Evolutionary conservation across 1,140 invertebrate species (phyloP), one percentile per base, ranked within the genome.

Genomic region (Lordiphosa mommai): DNA sequence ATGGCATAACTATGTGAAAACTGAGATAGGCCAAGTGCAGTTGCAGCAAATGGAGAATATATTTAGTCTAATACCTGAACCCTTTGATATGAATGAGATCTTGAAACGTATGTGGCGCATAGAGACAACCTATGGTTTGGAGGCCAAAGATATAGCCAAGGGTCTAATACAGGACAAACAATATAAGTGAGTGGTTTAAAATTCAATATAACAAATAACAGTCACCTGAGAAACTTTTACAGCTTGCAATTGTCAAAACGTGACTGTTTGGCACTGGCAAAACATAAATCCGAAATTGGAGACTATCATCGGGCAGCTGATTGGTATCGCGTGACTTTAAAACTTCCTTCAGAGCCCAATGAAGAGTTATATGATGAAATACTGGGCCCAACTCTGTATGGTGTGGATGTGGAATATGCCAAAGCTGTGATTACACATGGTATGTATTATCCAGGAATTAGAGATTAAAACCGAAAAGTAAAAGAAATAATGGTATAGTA

Each of bases 41-140:
- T n/a, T 66, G 0, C 9, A 92, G 36, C 95, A 94, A 74, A 91
- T 96, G 71, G 93, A 93, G 8, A 90, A 90, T 59, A 92, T 91
- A 14, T 91, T 93, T 27, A 91, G 91, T 37, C 94, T 94, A 87
- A 95, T 95, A 84, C 96, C 96, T 0, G 92, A 93, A 1, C 91
- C 94, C 47, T 94, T 96, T 88, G 97, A 99, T 90, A 90, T 99
- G 50, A 93, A 93, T 70, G 97, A 98, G 4, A 97, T 97, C 3
- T 96, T 97, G 4, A 93, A 94, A 27, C 97, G 96, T 17, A 91
- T 99, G 32, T 94, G 96, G 61, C 91, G 97, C 48, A 91, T 99
- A 9, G 98, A 99, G 89, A 96, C 98, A 80, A 99, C 97, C 1
- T 99, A 99, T 89, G 93, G 95, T 56, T 91, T 99, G 4, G 93